Evolutionary conservation across 2,888 invertebrate species (phyloP).

Genomic region (Hypomecis punctinalis): DNA sequence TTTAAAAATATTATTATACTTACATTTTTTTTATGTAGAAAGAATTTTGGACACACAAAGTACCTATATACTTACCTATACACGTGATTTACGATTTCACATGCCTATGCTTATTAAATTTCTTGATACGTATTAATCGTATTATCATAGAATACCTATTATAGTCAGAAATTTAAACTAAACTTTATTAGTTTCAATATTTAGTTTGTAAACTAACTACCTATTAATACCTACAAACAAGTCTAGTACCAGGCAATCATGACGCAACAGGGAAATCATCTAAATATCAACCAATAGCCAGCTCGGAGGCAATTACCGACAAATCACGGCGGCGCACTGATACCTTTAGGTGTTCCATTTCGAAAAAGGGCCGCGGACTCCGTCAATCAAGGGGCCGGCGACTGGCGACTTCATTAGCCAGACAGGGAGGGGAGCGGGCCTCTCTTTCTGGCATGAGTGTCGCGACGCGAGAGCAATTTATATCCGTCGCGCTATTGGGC

Average conservation of each 20-base stretch:
- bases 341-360: constrained; percentile 72
- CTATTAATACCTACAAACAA: neutral
- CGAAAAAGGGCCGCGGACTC: constrained; percentile 75
- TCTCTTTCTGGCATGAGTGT: constrained; percentile 74
- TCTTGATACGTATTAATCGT: too few relatives aligned
- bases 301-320: constrained; percentile 62
- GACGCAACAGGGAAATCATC: constrained; percentile 47
- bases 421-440: constrained; percentile 58
- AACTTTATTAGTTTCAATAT: too few relatives aligned
- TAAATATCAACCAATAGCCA: constrained; percentile 53
- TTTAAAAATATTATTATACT: too few relatives aligned
- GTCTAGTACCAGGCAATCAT: constrained; percentile 27
- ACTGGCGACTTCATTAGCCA: constrained; percentile 81
- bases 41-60: too few relatives aligned
- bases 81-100: too few relatives aligned
- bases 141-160: too few relatives aligned
- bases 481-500: constrained; percentile 86
- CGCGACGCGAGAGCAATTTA: constrained; percentile 84
- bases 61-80: too few relatives aligned
- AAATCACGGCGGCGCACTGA: constrained; percentile 75
- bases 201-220: neutral
- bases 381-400: constrained; percentile 80
- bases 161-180: too few relatives aligned
- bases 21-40: too few relatives aligned
- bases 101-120: too few relatives aligned